Evolutionary conservation across 2,888 invertebrate genomes (phyloP).

Genomic region (Anthophora plumipes): DNA sequence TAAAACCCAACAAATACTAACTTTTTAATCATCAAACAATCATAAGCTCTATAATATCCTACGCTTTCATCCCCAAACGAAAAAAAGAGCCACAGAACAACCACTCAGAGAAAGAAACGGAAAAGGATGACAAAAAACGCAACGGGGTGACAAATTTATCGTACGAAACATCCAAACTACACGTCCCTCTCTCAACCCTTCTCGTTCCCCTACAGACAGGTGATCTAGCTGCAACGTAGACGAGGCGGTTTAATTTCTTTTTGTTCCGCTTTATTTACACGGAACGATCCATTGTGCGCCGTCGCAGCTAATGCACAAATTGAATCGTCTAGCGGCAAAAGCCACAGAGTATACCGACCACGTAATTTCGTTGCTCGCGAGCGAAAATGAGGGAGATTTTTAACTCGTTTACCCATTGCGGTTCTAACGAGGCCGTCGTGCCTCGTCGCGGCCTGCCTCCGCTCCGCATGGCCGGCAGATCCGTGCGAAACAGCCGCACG

Average conservation of each 20-base stretch:
- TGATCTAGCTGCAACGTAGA: background rate
- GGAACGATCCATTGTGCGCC: constrained; percentile 54
- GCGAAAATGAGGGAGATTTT: constrained; percentile 68
- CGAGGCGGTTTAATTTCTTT: constrained; percentile 40
- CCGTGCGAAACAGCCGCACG: constrained; percentile 1
- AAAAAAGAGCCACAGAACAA: background rate
- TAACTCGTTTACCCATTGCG: constrained; percentile 69
- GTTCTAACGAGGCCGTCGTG: constrained; percentile 64
- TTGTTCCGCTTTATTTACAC: constrained; percentile 57
- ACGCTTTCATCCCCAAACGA: background rate
- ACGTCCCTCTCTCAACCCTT: background rate
- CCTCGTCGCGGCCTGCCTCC: constrained; percentile 31
- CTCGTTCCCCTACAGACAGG: constrained; percentile 1
- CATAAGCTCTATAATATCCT: too few species aligned
- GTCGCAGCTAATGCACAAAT: constrained; percentile 64
- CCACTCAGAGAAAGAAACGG: background rate
- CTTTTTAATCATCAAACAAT: too few species aligned
- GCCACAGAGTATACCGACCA: constrained; percentile 63
- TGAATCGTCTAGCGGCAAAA: constrained; percentile 66
- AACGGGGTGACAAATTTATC: background rate
- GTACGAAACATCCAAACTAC: background rate
- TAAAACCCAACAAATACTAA: too few species aligned
- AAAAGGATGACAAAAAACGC: too few species aligned
- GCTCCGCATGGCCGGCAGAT: background rate
- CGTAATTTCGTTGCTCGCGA: constrained; percentile 66